These are phyloP conservation scores for Podarcis raffonei DNA, from an alignment of 2,113 vertebrate species.

Conservation along the genomic window DNA sequence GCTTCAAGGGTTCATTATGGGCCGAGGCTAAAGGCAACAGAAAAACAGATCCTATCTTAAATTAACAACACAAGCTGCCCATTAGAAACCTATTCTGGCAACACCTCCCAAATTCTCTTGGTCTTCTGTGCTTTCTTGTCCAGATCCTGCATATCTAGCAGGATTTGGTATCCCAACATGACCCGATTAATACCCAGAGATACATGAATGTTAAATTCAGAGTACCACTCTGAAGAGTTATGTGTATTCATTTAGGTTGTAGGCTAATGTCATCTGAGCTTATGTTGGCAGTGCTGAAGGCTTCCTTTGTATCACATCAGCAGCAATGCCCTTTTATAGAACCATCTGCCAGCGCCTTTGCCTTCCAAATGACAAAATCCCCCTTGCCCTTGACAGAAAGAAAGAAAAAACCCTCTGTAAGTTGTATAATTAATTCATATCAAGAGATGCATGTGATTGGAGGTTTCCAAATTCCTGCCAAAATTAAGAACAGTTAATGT, in stretches of 20 bases:
- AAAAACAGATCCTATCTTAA: background rate
- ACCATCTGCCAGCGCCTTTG: background rate
- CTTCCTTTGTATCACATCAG: background rate
- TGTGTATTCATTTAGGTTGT: background rate
- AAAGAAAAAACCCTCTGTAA: background rate
- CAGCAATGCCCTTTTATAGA: background rate
- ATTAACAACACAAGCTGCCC: background rate
- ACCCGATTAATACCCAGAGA: no score
- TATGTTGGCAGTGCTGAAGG: background rate
- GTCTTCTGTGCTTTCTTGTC: background rate
- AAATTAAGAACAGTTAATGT: background rate
- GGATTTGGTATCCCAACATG: background rate
- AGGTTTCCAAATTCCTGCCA: background rate
- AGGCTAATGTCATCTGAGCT: background rate
- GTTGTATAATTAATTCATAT: background rate
- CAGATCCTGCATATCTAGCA: background rate
- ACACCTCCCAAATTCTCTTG: accelerated
- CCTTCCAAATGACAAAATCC: background rate
- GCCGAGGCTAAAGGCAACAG: background rate
- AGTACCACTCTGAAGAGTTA: background rate
- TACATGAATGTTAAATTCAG: background rate
- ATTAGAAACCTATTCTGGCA: background rate
- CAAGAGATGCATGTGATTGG: background rate
- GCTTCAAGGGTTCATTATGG: background rate
- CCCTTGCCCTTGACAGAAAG: background rate